Evolutionary conservation across 2,113 vertebrate genomes (phyloP).

Genomic region (Pseudorectes ferrugineus): DNA sequence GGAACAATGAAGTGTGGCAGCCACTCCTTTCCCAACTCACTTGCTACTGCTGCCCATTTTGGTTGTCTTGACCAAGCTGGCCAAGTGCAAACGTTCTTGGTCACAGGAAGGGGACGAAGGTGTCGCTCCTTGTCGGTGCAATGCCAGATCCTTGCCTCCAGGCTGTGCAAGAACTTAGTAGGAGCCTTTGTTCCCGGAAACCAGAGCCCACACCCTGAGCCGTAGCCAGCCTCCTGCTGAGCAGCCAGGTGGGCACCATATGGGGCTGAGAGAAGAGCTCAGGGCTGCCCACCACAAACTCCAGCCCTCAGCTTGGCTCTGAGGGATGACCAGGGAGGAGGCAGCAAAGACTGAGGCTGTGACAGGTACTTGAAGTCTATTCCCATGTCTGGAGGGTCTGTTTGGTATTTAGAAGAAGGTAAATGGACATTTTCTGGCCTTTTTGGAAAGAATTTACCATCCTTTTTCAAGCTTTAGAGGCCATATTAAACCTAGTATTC

Average conservation of each 20-base stretch:
- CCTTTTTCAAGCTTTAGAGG: background rate
- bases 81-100: background rate
- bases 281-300: background rate
- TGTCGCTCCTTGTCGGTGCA: background rate
- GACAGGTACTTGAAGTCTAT: background rate
- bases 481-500: background rate
- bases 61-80: rapidly evolving
- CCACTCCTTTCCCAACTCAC: background rate
- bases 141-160: background rate
- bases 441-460: background rate
- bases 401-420: background rate
- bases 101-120: background rate
- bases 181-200: background rate
- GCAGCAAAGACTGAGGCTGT: background rate
- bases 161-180: background rate
- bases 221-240: rapidly evolving
- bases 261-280: background rate
- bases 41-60: background rate
- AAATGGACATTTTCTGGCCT: background rate
- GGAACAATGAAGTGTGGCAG: background rate
- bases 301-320: background rate
- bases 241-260: rapidly evolving
- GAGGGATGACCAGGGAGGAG: background rate
- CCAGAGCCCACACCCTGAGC: background rate
- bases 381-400: background rate